Evolutionary conservation across 2,113 vertebrate genomes (phyloP).

Genomic region (Aplodontia rufa): DNA sequence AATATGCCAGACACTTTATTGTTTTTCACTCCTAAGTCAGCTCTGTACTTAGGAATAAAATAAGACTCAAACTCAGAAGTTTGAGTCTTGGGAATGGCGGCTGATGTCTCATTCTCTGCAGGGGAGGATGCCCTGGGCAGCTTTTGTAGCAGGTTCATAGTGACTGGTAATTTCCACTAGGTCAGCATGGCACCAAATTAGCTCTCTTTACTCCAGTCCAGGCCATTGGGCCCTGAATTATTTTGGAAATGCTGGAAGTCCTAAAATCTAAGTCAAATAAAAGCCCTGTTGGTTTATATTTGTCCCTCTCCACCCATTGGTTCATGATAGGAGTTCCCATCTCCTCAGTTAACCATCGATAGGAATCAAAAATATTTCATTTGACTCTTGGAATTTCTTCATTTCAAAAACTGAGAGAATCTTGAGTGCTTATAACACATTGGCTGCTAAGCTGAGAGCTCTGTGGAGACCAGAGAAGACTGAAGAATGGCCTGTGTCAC

Average conservation of each 20-base stretch:
- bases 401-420: background rate
- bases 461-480: background rate
- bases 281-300: background rate
- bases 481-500: background rate
- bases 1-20: background rate
- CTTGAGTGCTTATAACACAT: background rate
- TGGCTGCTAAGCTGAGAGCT: too few relatives aligned
- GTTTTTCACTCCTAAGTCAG: background rate
- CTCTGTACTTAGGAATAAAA: background rate
- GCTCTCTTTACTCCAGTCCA: background rate
- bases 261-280: background rate
- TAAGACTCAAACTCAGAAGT: background rate
- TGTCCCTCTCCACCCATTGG: background rate
- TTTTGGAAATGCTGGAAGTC: conserved; percentile 45
- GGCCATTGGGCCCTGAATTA: background rate
- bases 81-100: conserved; percentile 22
- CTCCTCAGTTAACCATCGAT: background rate
- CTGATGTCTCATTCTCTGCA: background rate
- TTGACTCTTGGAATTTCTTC: background rate
- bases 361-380: background rate
- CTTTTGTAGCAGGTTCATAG: background rate
- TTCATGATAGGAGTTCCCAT: background rate
- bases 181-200: background rate
- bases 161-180: conserved; percentile 44
- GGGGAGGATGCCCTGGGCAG: background rate